phyloP scores from a whole-genome alignment of 2,113 vertebrate genomes.

The Phasianus colchicus region DNA sequence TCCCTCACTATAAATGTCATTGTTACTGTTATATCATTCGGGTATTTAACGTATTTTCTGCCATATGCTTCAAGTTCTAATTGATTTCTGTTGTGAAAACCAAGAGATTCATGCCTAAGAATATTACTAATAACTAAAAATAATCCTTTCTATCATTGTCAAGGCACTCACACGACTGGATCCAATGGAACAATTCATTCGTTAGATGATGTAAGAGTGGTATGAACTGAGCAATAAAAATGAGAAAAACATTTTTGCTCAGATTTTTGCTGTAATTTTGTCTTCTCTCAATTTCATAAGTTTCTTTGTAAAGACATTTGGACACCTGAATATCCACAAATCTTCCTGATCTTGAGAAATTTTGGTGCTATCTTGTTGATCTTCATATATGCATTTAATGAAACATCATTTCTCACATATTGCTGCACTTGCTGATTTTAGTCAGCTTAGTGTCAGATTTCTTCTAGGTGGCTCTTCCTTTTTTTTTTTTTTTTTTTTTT shows the following conservation, averaged over 20 bases:
- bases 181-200: not conserved
- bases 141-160: not conserved
- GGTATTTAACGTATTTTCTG: not conserved
- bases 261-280: not conserved
- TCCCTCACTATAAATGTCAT: not conserved
- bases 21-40: not conserved
- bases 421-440: not conserved
- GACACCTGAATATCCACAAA: not conserved
- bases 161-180: not conserved
- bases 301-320: not conserved
- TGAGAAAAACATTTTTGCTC: not conserved
- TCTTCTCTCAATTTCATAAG: not conserved
- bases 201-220: not conserved
- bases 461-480: not conserved
- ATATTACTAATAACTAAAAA: not conserved
- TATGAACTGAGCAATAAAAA: not conserved
- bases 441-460: not conserved
- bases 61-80: not conserved
- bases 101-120: not conserved
- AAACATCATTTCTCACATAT: not conserved
- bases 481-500: fast-evolving
- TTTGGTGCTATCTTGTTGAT: not conserved
- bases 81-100: constrained; percentile 2
- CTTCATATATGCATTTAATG: not conserved
- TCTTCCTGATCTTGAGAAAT: not conserved